A percentile compares a stretch with the other conserved stretches of the same genome.
These are phyloP conservation scores for Pangasius krempfi DNA, from an alignment of 2,797 vertebrate species.

Conservation along the genomic window DNA sequence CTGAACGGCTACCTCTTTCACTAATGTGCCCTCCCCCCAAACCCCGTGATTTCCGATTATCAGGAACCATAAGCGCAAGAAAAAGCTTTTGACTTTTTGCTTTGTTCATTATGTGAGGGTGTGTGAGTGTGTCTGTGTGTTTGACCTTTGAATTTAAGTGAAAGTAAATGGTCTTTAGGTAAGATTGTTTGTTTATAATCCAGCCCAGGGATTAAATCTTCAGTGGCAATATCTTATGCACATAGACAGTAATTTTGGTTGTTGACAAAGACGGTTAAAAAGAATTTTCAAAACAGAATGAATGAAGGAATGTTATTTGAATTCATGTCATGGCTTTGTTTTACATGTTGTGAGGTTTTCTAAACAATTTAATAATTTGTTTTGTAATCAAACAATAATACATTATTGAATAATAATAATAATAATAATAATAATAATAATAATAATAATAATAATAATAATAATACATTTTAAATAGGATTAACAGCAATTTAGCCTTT, in stretches of 20 bases:
- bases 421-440: too few species aligned
- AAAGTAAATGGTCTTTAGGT: conserved; percentile 24
- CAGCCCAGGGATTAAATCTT: not conserved
- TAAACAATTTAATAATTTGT: not conserved
- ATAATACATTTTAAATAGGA: not conserved
- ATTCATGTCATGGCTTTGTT: not conserved
- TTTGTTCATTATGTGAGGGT: conserved; percentile 18
- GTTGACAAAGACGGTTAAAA: not conserved
- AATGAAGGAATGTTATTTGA: not conserved
- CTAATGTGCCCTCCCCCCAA: conserved; percentile 37
- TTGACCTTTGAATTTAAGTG: conserved; percentile 19
- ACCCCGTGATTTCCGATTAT: conserved; percentile 35
- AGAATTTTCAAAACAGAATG: not conserved
- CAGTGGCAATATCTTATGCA: not conserved
- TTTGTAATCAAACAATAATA: not conserved
- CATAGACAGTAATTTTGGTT: not conserved
- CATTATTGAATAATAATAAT: too few species aligned
- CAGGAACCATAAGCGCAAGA: conserved; percentile 19
- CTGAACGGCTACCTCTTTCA: conserved; percentile 51
- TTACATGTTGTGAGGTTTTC: not conserved
- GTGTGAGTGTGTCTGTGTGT: not conserved
- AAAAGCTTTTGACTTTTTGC: conserved; percentile 41
- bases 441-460: not conserved
- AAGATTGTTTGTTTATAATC: not conserved
- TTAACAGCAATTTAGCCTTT: not conserved